Evolutionary conservation across 2,113 vertebrate genomes (phyloP).

Genomic region (Ploceus nigricollis): DNA sequence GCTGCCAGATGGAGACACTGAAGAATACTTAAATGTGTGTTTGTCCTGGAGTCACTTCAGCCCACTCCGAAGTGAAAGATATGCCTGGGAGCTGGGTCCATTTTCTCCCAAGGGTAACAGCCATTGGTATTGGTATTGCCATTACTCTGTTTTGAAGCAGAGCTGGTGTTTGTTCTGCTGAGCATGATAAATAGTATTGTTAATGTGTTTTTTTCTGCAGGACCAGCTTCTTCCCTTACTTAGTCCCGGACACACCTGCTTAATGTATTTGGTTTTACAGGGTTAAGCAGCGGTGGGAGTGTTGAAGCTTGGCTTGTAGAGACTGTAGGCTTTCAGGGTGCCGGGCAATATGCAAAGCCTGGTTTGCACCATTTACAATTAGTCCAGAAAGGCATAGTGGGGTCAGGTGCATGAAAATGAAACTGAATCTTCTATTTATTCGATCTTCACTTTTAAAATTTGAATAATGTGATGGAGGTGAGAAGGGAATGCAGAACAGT

Average conservation of each 20-base stretch:
- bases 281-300: neutral
- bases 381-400: neutral
- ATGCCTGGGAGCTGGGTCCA: neutral
- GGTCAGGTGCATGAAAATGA: neutral
- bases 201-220: neutral
- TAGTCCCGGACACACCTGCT: neutral
- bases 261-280: neutral
- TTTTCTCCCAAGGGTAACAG: neutral
- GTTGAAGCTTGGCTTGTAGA: neutral
- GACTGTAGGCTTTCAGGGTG: neutral
- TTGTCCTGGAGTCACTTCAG: neutral
- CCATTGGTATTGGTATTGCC: neutral
- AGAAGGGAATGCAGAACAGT: neutral
- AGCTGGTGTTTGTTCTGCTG: neutral
- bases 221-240: neutral
- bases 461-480: neutral
- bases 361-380: neutral
- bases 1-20: neutral
- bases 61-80: neutral
- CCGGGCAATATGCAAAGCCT: neutral
- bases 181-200: neutral
- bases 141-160: neutral
- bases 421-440: neutral
- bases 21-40: neutral
- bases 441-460: neutral